These are phyloP conservation scores for Zoanthus gigantus DNA, from an alignment of 92 coral and sea anemone species.

Conservation along the genomic window DNA sequence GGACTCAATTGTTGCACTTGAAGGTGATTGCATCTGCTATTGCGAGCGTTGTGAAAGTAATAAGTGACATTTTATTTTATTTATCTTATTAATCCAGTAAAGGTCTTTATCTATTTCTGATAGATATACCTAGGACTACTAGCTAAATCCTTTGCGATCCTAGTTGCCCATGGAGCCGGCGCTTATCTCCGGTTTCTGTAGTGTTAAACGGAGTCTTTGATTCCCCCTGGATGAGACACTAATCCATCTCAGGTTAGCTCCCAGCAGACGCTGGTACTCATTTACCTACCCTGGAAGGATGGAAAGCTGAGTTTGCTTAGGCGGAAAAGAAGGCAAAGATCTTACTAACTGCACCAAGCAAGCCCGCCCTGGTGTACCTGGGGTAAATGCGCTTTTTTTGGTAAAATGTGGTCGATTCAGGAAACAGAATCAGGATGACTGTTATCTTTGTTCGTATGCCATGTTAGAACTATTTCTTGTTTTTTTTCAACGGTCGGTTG, in stretches of 20 bases:
- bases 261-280: no score
- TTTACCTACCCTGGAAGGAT: no score
- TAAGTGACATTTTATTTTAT: neutral
- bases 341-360: no score
- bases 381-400: neutral
- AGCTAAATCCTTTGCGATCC: no score
- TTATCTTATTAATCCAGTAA: neutral
- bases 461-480: neutral
- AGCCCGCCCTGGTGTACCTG: neutral
- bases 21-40: slow-evolving; percentile 63
- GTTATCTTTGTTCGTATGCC: neutral
- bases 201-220: no score
- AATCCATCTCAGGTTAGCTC: no score
- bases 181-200: neutral
- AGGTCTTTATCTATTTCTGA: no score
- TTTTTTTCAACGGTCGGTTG: no score
- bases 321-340: no score
- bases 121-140: no score
- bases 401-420: neutral
- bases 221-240: no score
- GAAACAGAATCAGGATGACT: neutral
- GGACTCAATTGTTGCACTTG: slow-evolving; percentile 73
- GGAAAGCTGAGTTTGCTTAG: no score
- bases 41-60: neutral
- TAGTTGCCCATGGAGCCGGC: neutral